These are phyloP conservation scores for Lethenteron camtschaticum DNA, from an alignment of 2,113 vertebrate genomes.

Conservation along the genomic window DNA sequence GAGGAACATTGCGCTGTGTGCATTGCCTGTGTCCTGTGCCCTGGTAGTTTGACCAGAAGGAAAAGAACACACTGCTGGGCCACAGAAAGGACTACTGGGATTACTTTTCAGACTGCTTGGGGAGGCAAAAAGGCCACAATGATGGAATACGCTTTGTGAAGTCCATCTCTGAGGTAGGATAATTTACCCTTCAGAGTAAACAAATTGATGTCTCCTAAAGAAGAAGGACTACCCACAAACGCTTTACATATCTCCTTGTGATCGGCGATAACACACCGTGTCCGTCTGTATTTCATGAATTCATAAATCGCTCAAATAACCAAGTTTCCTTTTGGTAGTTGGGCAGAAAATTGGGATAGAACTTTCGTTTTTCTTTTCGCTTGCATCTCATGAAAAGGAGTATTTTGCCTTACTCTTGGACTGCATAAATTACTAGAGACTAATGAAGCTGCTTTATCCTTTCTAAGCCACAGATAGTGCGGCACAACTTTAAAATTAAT, in stretches of 20 bases:
- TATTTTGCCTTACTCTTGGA: too few species aligned
- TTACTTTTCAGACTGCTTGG: slow-evolving; percentile 78
- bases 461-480: too few species aligned
- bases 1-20: neutral
- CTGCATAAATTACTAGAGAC: too few species aligned
- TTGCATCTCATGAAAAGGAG: too few species aligned
- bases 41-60: slow-evolving; percentile 82
- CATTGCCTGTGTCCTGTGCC: neutral
- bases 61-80: slow-evolving; percentile 61
- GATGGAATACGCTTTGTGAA: slow-evolving; percentile 91
- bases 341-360: neutral
- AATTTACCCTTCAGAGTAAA: neutral
- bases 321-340: slow-evolving; percentile 1
- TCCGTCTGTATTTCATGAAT: neutral
- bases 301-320: neutral
- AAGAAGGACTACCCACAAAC: slow-evolving; percentile 14
- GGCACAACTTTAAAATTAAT: too few species aligned
- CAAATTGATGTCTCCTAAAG: neutral
- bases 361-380: too few species aligned
- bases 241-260: slow-evolving; percentile 15
- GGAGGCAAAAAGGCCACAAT: slow-evolving; percentile 71
- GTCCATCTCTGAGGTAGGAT: slow-evolving; percentile 60
- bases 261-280: slow-evolving; percentile 19
- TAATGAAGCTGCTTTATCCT: too few species aligned
- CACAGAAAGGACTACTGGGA: slow-evolving; percentile 92